Percentiles rank a stretch among this genome's conserved stretches.
phyloP scores from a whole-genome alignment of 2,797 vertebrate species.

The Margarornis squamiger region DNA sequence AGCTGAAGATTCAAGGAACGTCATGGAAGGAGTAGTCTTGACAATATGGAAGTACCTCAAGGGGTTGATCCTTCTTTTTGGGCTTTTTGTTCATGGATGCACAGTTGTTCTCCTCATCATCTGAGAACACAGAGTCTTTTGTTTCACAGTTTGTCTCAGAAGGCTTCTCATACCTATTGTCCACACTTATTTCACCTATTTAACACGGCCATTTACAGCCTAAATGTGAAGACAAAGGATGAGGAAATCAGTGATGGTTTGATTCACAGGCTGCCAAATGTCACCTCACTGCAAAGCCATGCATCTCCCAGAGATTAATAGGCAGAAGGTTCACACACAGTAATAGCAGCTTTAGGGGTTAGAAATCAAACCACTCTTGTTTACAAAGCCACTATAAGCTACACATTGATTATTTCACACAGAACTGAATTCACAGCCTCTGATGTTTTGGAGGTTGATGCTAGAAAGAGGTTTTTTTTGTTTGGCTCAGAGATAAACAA shows the following conservation, averaged over 20 bases:
- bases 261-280: not conserved
- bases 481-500: not conserved
- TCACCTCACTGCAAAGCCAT: conserved; percentile 45
- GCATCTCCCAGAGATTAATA: conserved; percentile 44
- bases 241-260: conserved; percentile 37
- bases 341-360: not conserved
- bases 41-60: conserved; percentile 75
- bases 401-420: not conserved
- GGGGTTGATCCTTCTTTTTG: conserved; percentile 69
- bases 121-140: conserved; percentile 75
- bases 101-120: conserved; percentile 75
- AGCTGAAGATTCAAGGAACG: not conserved
- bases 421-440: not conserved
- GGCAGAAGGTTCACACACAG: not conserved
- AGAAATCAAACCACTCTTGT: not conserved
- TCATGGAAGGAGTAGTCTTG: not conserved
- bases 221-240: conserved; percentile 71
- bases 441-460: not conserved
- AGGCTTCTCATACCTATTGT: conserved; percentile 71
- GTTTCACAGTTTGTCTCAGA: conserved; percentile 68
- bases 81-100: conserved; percentile 64
- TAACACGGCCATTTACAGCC: conserved; percentile 70
- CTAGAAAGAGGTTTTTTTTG: not conserved
- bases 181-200: conserved; percentile 77
- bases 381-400: not conserved